Conservation (phyloP, 2,888 invertebrate species). For the Disparrhopalites patrizii region DNA sequence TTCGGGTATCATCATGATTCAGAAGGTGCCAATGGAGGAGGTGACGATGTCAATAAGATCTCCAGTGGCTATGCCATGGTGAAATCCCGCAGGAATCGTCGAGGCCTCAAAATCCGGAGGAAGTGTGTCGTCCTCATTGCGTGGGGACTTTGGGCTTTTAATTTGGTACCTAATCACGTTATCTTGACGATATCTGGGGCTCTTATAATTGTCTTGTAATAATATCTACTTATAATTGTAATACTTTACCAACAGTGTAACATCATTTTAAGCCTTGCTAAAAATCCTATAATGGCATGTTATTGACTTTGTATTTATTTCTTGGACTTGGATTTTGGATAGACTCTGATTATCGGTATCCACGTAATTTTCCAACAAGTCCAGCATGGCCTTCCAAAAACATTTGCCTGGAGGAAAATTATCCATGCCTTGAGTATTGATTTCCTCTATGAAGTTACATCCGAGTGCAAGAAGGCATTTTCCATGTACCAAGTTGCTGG, state of each 20-base stretch:
- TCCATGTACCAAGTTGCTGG: not conserved
- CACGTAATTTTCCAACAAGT: not conserved
- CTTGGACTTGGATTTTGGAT: too few relatives aligned
- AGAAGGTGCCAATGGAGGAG: not conserved
- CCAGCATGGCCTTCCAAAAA: not conserved
- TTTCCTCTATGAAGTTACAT: not conserved
- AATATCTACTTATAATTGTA: too few relatives aligned
- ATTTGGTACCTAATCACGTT: too few relatives aligned
- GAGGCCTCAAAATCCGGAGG: not conserved
- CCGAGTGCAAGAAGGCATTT: not conserved
- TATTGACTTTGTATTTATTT: too few relatives aligned
- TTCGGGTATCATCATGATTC: not conserved
- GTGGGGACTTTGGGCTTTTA: not conserved
- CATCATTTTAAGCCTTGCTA: not conserved
- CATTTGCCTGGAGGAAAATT: not conserved
- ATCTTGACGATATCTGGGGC: too few relatives aligned
- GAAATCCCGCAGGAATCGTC: not conserved
- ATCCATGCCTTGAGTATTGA: not conserved
- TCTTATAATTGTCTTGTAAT: too few relatives aligned
- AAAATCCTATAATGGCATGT: too few relatives aligned
- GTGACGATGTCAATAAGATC: not conserved
- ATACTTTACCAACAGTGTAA: too few relatives aligned
- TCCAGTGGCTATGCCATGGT: conserved; percentile 1
- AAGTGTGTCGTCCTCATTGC: not conserved
- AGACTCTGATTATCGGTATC: too few relatives aligned